Conservation (phyloP, 2,888 invertebrate species). For the Myopa testacea region DNA sequence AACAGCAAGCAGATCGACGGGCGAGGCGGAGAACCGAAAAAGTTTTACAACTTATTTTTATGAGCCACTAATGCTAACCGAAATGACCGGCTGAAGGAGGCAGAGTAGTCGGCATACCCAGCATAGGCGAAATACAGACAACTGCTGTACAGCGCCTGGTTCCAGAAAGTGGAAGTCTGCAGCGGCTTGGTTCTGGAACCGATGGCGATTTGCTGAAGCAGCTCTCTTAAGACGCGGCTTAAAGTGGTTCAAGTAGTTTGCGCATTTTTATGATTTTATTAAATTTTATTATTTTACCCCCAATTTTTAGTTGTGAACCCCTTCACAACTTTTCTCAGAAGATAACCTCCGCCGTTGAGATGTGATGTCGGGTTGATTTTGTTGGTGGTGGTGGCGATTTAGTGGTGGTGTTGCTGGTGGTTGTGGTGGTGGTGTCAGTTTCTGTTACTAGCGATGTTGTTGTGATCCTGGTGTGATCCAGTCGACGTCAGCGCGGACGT, state of each 20-base stretch:
- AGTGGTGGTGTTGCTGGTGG: neutral
- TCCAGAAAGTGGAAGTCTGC: neutral
- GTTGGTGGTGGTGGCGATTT: neutral
- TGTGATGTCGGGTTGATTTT: neutral
- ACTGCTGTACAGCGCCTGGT: neutral
- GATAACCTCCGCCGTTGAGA: neutral
- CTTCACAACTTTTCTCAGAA: neutral
- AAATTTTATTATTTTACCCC: constrained; percentile 23
- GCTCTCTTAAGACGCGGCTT: neutral
- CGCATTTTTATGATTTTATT: constrained; percentile 23
- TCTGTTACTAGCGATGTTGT: too few relatives aligned
- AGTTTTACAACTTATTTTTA: constrained; percentile 61
- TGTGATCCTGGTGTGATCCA: neutral
- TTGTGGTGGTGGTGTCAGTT: neutral
- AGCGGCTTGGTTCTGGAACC: constrained; percentile 20
- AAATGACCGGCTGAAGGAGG: constrained; percentile 37
- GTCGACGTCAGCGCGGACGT: neutral
- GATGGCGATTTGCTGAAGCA: constrained; percentile 5
- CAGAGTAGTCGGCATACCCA: neutral
- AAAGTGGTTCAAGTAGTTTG: constrained; percentile 14
- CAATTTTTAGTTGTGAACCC: neutral
- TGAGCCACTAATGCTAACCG: constrained; percentile 48
- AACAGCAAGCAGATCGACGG: neutral
- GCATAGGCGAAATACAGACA: neutral
- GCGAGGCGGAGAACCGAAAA: constrained; percentile 44